Base-by-base conservation (phyloP, 2,888 invertebrate species). In the Villa cingulata region DNA sequence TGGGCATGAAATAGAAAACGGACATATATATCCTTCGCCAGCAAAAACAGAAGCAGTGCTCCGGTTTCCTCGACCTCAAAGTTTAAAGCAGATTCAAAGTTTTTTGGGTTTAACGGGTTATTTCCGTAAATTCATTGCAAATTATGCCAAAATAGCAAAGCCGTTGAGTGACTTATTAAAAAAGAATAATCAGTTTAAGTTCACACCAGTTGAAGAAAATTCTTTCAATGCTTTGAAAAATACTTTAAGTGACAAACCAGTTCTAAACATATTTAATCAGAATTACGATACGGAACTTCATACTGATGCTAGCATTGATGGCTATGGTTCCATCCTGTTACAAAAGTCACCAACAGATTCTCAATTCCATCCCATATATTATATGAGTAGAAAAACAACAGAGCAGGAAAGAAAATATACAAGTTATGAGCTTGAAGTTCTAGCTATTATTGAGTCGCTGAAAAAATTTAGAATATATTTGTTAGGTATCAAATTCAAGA, bases 251-350 rank as follows among this genome's bases (percentile, higher is more conserved):
- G 39, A 42, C 18, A 18, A 52, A 41, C 57, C 54, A 32, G 50
- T 62, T n/a, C 48, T 64, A n/a, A 53, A 55, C 5, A 42, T 64
- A 4, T 65, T 41, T 51, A 47, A 49, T 10, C 57, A 57, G 7
- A 20, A 40, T 18, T 20, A 38, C 34, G 48, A 48, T 17, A 61
- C 58, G 15, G 57, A 61, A 49, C 45, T 61, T 39, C 60, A 60
- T 50, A 56, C 54, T 16, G 60, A 62, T 49, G 61, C 59, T 4
- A 56, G 57, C 48, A 18, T 50, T 2, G 14, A 27, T 1, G 59
- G 59, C 2, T 58, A 50, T 49, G 60, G 59, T 9, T 51, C 57
- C 12, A 50, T 60, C 12, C 38, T 58, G 15, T 15, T 58, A 39
- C 57, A 58, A 44, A 47, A 27, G 4, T 43, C 50, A 27, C 2